phyloP scores from a whole-genome alignment of 2,888 invertebrate genomes.

The Tetragonula carbonaria region DNA sequence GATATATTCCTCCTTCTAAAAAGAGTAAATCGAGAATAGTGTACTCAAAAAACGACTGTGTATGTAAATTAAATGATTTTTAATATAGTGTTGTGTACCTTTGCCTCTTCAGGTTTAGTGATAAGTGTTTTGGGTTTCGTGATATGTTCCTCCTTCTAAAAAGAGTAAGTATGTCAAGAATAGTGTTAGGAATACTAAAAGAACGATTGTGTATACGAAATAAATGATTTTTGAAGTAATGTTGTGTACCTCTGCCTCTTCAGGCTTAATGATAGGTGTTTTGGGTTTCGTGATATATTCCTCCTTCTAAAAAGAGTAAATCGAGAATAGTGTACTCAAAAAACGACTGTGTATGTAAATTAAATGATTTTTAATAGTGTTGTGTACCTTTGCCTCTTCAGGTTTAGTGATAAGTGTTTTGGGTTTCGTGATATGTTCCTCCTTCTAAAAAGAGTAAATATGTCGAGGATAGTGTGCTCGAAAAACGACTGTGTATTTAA shows the following conservation, averaged over 20 bases:
- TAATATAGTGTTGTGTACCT: constrained; percentile 65
- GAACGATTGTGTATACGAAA: not conserved
- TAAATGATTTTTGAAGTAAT: not conserved
- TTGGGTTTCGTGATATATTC: constrained; percentile 55
- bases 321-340: not conserved
- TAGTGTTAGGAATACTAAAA: not conserved
- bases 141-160: constrained; percentile 57
- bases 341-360: no score
- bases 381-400: constrained; percentile 65
- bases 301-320: constrained; percentile 57
- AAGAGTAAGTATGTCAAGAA: constrained; percentile 4
- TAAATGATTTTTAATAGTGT: not conserved
- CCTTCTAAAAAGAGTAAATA: constrained; percentile 60
- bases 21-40: constrained; percentile 21
- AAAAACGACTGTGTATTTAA: not conserved
- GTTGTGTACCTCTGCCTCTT: constrained; percentile 70
- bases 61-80: not conserved
- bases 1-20: constrained; percentile 57
- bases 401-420: constrained; percentile 64
- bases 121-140: constrained; percentile 53
- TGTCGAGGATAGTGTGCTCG: not conserved
- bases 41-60: not conserved
- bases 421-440: constrained; percentile 59
- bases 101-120: constrained; percentile 62
- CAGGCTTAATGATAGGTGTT: constrained; percentile 61